Percentiles rank a stretch among this genome's conserved stretches.
These are phyloP conservation scores for Semicossyphus pulcher DNA, from an alignment of 2,113 vertebrate genomes.

Conservation along the genomic window DNA sequence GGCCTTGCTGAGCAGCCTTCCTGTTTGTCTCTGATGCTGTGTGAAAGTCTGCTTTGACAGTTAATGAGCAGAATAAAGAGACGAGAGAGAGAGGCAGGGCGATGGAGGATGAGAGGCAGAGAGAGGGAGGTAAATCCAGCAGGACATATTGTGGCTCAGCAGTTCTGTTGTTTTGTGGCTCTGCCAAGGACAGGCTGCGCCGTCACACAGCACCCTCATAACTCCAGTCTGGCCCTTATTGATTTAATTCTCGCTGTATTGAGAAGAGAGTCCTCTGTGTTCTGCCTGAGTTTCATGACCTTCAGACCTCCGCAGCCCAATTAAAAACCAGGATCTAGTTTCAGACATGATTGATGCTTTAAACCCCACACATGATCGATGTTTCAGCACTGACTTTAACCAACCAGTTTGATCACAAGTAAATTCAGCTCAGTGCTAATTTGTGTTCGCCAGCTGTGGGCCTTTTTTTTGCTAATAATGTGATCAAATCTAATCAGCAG, in stretches of 20 bases:
- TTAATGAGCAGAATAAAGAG: constrained; percentile 46
- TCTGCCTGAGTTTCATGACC: constrained; percentile 31
- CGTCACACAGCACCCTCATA: constrained; percentile 48
- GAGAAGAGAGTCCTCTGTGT: constrained; percentile 26
- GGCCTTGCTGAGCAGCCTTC: constrained; percentile 15
- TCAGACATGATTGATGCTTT: constrained; percentile 19
- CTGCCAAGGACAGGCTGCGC: constrained; percentile 57
- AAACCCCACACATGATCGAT: constrained; percentile 15
- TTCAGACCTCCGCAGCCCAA: constrained; percentile 14
- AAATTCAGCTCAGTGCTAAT: constrained; percentile 15
- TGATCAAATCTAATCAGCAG: constrained; percentile 22
- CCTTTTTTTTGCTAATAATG: constrained; percentile 16
- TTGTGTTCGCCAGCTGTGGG: constrained; percentile 17
- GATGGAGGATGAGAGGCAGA: background rate
- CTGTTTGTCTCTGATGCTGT: constrained; percentile 44
- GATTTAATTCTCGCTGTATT: constrained; percentile 46
- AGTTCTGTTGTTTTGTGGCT: constrained; percentile 49
- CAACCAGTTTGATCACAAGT: background rate
- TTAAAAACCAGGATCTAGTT: constrained; percentile 36
- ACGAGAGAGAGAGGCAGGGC: background rate
- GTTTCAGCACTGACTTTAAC: constrained; percentile 1
- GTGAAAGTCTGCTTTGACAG: constrained; percentile 56
- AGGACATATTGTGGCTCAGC: constrained; percentile 65
- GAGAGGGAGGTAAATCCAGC: constrained; percentile 51
- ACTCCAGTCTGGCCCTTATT: constrained; percentile 38